Conservation (phyloP, 2,113 vertebrate species). For the Pyrgilauda ruficollis region DNA sequence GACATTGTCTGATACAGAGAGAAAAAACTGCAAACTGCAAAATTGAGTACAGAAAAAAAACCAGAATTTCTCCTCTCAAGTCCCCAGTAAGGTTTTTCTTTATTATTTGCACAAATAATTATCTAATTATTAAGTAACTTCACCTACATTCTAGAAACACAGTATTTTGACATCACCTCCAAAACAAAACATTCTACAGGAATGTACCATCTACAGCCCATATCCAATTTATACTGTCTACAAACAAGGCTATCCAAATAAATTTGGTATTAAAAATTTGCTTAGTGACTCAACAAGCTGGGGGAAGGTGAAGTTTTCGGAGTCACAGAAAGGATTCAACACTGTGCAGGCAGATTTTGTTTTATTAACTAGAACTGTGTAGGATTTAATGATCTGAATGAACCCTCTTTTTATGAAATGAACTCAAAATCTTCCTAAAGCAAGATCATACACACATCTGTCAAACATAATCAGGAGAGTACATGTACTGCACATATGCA, state of each 20-base stretch:
- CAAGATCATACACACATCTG: slow-evolving; percentile 41
- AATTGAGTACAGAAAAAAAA: neutral
- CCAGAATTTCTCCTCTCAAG: neutral
- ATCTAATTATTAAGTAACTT: neutral
- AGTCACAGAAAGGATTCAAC: slow-evolving; percentile 62
- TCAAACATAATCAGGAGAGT: neutral
- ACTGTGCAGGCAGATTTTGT: slow-evolving; percentile 61
- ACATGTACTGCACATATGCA: neutral
- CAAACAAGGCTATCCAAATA: neutral
- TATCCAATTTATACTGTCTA: neutral
- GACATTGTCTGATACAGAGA: neutral
- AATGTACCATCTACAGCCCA: neutral
- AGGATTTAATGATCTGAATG: slow-evolving; percentile 69
- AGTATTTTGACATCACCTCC: neutral
- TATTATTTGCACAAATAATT: neutral
- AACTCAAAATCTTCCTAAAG: slow-evolving; percentile 49
- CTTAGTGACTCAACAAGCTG: slow-evolving; percentile 62
- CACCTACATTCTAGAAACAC: neutral
- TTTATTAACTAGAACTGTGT: slow-evolving; percentile 67
- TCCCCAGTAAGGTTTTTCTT: neutral
- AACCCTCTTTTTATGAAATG: slow-evolving; percentile 37
- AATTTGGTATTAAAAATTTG: slow-evolving; percentile 49
- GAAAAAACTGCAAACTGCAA: fast-evolving
- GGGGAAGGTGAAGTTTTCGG: slow-evolving; percentile 42
- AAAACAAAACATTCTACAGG: neutral